Conservation (phyloP, 92 coral and sea anemone species). For the Siderastrea radians region DNA sequence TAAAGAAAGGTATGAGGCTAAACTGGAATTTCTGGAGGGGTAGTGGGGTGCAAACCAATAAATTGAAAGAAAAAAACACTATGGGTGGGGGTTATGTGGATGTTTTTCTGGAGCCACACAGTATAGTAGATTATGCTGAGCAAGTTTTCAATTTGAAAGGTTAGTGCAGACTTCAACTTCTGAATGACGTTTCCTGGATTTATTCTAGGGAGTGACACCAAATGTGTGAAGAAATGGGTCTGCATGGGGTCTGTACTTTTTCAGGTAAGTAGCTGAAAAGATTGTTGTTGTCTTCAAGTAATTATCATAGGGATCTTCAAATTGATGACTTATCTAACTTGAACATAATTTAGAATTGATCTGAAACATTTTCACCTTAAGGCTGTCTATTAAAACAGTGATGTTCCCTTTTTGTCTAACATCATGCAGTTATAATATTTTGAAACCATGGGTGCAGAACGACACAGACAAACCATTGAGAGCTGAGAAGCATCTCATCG, state of each 20-base stretch:
- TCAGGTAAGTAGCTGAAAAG: background rate
- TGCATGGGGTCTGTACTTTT: no score
- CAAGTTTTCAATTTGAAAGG: no score
- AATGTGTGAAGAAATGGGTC: slow-evolving; percentile 78
- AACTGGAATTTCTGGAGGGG: no score
- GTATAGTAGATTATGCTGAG: no score
- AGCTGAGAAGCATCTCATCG: slow-evolving; percentile 47
- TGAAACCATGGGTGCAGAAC: slow-evolving; percentile 92
- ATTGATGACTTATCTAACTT: background rate
- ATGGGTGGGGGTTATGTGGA: no score
- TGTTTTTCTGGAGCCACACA: no score
- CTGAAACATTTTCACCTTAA: background rate
- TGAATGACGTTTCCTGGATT: background rate
- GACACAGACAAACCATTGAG: slow-evolving; percentile 75
- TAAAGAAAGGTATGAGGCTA: no score
- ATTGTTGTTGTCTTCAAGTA: background rate
- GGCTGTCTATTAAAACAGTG: no score
- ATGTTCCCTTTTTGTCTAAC: background rate
- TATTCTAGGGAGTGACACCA: slow-evolving; percentile 86
- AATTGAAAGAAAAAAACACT: no score
- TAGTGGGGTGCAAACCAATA: no score
- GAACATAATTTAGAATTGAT: background rate
- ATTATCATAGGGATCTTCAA: background rate
- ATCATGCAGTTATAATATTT: slow-evolving; percentile 79
- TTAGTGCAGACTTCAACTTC: no score